phyloP scores from a whole-genome alignment of 2,888 invertebrate species.

The Lissocephala sabroskyi region DNA sequence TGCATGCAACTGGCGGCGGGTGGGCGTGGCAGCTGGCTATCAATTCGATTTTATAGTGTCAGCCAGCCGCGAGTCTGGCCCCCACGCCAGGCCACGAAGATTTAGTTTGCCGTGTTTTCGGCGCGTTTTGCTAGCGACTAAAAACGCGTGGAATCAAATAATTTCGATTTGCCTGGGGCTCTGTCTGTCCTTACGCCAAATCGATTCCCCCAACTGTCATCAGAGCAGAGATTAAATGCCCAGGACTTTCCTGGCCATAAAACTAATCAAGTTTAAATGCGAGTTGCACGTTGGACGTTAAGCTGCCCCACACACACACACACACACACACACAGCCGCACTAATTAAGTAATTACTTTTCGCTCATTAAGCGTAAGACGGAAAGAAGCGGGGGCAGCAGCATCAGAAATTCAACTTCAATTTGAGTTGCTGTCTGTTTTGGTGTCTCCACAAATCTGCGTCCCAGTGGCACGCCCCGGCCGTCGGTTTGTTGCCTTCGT shows the following conservation, averaged over 20 bases:
- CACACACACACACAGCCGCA: conserved; percentile 18
- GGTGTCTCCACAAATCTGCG: too few relatives aligned
- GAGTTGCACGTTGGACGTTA: conserved; percentile 41
- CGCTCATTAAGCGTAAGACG: conserved; percentile 51
- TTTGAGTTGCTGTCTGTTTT: conserved; percentile 4
- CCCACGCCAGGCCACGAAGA: not conserved
- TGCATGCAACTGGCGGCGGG: not conserved
- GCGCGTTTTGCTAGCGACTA: not conserved
- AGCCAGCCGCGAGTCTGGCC: too few relatives aligned
- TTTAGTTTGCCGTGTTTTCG: not conserved
- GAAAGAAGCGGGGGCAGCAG: not conserved
- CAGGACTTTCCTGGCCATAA: conserved; percentile 29
- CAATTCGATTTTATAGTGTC: too few relatives aligned
- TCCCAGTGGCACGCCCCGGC: too few relatives aligned
- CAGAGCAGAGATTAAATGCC: conserved; percentile 22
- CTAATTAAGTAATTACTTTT: conserved; percentile 66
- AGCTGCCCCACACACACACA: conserved; percentile 37
- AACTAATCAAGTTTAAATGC: conserved; percentile 63
- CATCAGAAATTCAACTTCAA: conserved; percentile 51
- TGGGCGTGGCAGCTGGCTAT: too few relatives aligned
- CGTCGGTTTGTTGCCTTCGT: too few relatives aligned
- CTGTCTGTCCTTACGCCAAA: too few relatives aligned
- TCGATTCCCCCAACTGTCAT: too few relatives aligned
- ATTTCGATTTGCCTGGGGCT: not conserved
- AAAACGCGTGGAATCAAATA: not conserved